phyloP scores from a whole-genome alignment of 2,797 vertebrate species.

The Hydrophis major region DNA sequence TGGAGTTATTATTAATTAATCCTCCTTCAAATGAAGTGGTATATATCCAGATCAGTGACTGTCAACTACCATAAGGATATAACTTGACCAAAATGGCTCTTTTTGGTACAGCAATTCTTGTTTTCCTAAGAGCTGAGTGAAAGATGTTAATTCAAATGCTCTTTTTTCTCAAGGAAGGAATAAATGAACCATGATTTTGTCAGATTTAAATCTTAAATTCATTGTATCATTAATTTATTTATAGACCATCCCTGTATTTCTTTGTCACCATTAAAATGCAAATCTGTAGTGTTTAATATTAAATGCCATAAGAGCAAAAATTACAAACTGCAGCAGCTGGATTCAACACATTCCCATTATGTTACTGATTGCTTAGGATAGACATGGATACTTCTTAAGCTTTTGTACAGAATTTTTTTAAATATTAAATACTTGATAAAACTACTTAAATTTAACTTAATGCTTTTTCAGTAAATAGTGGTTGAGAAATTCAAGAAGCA shows the following conservation, averaged over 20 bases:
- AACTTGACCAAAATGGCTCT: conserved; percentile 23
- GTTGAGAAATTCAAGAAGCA: not conserved
- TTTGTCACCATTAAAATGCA: not conserved
- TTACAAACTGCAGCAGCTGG: not conserved
- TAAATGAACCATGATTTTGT: conserved; percentile 2
- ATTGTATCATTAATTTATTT: conserved; percentile 3
- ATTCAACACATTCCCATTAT: not conserved
- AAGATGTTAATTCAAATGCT: conserved; percentile 1
- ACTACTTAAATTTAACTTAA: conserved; percentile 43
- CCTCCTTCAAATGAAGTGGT: conserved; percentile 50
- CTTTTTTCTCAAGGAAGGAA: conserved; percentile 10
- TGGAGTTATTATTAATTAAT: conserved; percentile 41
- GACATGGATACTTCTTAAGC: conserved; percentile 4
- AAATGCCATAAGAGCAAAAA: not conserved
- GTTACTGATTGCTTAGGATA: not conserved
- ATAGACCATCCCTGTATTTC: not conserved
- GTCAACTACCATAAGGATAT: conserved; percentile 11
- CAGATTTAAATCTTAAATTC: conserved; percentile 18
- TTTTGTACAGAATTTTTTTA: not conserved
- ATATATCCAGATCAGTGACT: conserved; percentile 36
- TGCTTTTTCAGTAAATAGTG: conserved; percentile 21
- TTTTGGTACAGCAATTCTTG: not conserved
- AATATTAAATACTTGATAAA: not conserved
- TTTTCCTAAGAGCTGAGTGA: not conserved
- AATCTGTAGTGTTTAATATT: not conserved